Conservation (phyloP, 2,797 vertebrate species). For the Falco peregrinus region DNA sequence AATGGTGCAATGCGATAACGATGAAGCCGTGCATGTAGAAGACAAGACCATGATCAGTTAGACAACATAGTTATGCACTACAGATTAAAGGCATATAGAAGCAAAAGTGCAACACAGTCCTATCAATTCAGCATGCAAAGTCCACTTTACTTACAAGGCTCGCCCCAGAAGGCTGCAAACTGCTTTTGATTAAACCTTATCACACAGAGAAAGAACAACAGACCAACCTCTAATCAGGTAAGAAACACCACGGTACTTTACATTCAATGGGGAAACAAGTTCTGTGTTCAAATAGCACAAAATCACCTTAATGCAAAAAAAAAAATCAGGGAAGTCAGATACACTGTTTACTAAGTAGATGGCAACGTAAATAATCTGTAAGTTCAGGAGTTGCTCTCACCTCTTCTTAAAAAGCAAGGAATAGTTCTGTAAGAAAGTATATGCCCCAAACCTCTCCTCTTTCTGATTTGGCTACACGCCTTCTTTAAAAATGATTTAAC, state of each 20-base stretch:
- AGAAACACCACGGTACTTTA: neutral
- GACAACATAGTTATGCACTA: slow-evolving; percentile 31
- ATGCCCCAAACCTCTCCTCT: neutral
- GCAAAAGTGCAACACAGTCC: neutral
- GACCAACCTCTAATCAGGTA: neutral
- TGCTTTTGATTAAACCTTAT: neutral
- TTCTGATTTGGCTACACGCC: neutral
- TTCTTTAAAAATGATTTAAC: neutral
- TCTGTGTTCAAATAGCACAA: neutral
- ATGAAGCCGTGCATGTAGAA: slow-evolving; percentile 81
- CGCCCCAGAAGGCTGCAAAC: neutral
- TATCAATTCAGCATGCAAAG: neutral
- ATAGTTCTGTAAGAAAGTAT: neutral
- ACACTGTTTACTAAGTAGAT: neutral
- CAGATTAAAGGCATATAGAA: slow-evolving; percentile 37
- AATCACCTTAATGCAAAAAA: neutral
- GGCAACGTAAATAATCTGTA: neutral
- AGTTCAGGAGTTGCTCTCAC: neutral
- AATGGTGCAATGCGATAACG: slow-evolving; percentile 63
- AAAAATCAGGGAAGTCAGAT: neutral
- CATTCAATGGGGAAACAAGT: neutral
- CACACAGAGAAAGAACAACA: neutral
- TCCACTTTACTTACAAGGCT: neutral
- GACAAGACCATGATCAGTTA: slow-evolving; percentile 67
- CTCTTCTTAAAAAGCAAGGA: neutral